Percentiles rank a stretch among this genome's conserved stretches.
These are phyloP conservation scores for Phrynocephalus versicolor DNA, from an alignment of 2,113 vertebrate genomes.

Conservation along the genomic window DNA sequence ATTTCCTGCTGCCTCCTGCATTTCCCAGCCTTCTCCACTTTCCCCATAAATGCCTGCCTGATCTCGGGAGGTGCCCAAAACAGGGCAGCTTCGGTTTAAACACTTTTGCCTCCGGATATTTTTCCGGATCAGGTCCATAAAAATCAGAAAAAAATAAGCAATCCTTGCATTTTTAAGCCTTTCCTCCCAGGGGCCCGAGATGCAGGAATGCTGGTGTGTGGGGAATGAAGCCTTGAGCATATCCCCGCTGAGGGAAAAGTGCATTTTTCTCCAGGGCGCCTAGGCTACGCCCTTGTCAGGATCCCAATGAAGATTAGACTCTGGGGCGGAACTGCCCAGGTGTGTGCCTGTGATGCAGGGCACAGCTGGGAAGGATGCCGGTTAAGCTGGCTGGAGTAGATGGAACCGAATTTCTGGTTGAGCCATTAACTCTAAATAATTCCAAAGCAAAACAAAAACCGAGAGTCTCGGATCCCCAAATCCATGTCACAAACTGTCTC, in stretches of 20 bases:
- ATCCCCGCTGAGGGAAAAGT: conserved; percentile 2
- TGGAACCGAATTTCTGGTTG: conserved; percentile 5
- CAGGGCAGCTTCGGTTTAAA: no score
- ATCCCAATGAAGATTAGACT: neutral
- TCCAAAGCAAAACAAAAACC: neutral
- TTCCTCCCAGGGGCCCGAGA: neutral
- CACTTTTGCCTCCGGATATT: no score
- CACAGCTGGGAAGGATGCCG: neutral
- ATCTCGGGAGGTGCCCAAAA: no score
- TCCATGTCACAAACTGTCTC: no score
- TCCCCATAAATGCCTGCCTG: no score
- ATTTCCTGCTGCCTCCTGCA: no score
- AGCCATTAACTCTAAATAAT: neutral
- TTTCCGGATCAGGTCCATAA: no score
- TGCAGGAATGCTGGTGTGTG: neutral
- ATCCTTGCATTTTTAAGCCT: no score
- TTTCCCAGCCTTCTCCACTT: no score
- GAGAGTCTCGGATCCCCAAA: neutral
- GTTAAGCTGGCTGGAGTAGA: conserved; percentile 3
- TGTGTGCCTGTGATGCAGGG: neutral
- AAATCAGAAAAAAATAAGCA: no score
- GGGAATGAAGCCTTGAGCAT: neutral
- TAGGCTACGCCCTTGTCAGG: neutral
- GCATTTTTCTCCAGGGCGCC: neutral
- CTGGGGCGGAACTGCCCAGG: neutral